Evolutionary conservation across 2,113 vertebrate species (phyloP).

Genomic region (Leucosticte australis): DNA sequence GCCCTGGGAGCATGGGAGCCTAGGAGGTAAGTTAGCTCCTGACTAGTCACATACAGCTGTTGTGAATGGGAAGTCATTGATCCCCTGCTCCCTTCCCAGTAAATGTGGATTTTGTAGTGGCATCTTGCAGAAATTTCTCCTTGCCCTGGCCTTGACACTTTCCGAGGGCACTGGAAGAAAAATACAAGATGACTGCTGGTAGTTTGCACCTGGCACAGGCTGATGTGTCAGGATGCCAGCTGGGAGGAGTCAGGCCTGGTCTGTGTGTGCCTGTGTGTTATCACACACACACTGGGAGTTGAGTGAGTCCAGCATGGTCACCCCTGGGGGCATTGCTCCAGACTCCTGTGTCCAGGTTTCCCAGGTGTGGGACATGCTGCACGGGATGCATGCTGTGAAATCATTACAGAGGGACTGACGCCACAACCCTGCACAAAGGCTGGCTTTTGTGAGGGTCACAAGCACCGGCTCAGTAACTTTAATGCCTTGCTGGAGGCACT

Average conservation of each 20-base stretch:
- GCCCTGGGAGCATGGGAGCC: background rate
- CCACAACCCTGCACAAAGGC: background rate
- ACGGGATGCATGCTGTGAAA: background rate
- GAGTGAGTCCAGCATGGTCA: background rate
- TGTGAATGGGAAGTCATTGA: background rate
- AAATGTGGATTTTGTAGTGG: background rate
- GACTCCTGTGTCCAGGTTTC: background rate
- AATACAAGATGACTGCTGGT: background rate
- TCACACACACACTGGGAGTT: background rate
- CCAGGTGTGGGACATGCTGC: accelerated
- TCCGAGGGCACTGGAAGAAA: background rate
- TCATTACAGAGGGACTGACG: background rate
- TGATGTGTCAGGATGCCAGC: background rate
- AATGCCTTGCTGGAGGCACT: background rate
- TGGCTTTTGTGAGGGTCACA: background rate
- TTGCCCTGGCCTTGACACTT: background rate
- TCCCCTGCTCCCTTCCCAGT: background rate
- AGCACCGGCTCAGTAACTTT: background rate
- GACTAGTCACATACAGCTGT: background rate
- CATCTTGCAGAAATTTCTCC: background rate
- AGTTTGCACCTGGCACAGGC: background rate
- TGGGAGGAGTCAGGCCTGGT: background rate
- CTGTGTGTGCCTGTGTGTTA: background rate
- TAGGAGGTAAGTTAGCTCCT: background rate
- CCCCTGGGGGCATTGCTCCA: background rate